These are phyloP conservation scores for Pseudorhombus dupliciocellatus DNA, from an alignment of 2,113 vertebrate genomes.

Conservation along the genomic window DNA sequence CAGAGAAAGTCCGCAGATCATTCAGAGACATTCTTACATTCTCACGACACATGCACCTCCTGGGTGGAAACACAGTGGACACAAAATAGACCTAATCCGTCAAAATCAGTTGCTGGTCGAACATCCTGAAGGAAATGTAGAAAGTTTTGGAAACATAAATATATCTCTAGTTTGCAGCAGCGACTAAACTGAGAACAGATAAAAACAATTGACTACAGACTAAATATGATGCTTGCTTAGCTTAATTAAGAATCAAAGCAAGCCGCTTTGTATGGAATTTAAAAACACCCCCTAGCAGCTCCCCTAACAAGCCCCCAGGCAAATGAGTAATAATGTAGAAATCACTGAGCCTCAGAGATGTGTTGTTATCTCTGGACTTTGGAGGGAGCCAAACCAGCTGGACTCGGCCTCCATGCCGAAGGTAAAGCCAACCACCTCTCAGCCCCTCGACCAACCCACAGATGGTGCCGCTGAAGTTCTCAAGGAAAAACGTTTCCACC, in stretches of 20 bases:
- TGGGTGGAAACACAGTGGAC: too few species aligned
- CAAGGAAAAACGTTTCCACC: not conserved
- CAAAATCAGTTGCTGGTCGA: not conserved
- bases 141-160: not conserved
- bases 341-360: not conserved
- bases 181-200: not conserved
- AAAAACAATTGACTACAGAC: not conserved
- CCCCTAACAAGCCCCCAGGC: not conserved
- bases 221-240: not conserved
- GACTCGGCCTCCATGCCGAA: not conserved
- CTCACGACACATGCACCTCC: too few species aligned
- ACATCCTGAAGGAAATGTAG: not conserved
- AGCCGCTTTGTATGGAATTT: not conserved
- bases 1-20: too few species aligned
- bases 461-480: not conserved
- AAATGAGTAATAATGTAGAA: not conserved
- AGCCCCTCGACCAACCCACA: too few species aligned
- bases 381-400: not conserved
- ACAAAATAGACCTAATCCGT: too few species aligned
- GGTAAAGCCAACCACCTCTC: not conserved
- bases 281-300: not conserved
- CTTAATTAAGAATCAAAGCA: conserved; percentile 6
- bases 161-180: not conserved
- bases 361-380: not conserved
- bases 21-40: too few species aligned